Evolutionary conservation across 2,797 vertebrate genomes (phyloP), one percentile per base, ranked within the genome.

Genomic region (Myiotriccus ornatus): DNA sequence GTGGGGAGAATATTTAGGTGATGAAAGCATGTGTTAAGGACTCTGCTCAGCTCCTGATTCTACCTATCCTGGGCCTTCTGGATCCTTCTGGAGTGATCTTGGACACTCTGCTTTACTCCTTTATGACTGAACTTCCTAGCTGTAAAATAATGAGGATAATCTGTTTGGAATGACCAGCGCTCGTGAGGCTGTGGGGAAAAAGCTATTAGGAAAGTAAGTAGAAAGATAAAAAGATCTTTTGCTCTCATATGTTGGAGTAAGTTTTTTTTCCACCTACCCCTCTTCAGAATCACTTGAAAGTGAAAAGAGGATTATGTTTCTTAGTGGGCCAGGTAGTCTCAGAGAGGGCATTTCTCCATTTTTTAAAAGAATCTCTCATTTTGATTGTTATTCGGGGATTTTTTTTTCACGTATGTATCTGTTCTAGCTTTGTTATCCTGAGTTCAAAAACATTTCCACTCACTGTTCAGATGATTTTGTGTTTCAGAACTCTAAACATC

Each of bases 201-300:
- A 89, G 22, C 70, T 74, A 43, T 9, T 53, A 79, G 59, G 43
- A 64, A 87, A 92, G 37, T 49, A 90, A 76, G 78, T 9, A 82
- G 65, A 92, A 89, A 64, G 50, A 83, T 92, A 49, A 91, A 93
- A 84, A 73, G 69, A 81, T 53, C 35, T 84, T 95, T 80, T 88
- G 37, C 52, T 82, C 34, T 68, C 19, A 37, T 77, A 74, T 50
- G 22, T 32, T 77, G 39, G n/a, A 95, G 21, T 49, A 75, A 47
- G 4, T 2, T 63, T 68, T 50, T 84, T 67, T 69, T n/a, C n/a
- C 18, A 80, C 52, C 34, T 79, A 60, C 19, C 30, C 30, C 52
- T 79, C 55, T 90, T 77, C 64, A 79, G 77, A 94, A 32, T 82
- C n/a, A 92, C 89, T 88, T 88, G 56, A 86, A 94, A 94, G 76